Evolutionary conservation across 92 coral and sea anemone species (phyloP).

Genomic region (Galaxea fascicularis): DNA sequence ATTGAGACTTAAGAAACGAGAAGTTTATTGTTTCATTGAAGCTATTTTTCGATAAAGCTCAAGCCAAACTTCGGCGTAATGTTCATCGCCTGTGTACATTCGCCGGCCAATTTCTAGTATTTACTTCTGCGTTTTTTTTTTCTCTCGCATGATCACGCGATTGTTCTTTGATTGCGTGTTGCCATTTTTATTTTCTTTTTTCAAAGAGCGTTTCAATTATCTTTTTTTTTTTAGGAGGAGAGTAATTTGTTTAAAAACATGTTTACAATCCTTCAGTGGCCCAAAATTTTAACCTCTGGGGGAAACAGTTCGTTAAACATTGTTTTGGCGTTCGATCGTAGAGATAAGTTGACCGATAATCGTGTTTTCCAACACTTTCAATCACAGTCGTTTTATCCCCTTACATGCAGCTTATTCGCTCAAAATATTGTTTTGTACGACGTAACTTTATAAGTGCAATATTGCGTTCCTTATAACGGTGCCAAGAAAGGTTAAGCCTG

Average conservation of each 20-base stretch:
- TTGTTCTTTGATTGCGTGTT: conserved; percentile 22
- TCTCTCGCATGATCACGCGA: conserved; percentile 32
- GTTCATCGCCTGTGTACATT: conserved; percentile 11
- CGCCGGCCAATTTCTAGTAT: conserved; percentile 27
- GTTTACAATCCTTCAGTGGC: conserved; percentile 29
- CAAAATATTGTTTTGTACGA: conserved; percentile 13
- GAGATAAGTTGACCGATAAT: conserved; percentile 33
- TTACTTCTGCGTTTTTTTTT: conserved; percentile 19
- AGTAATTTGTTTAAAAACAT: conserved; percentile 37
- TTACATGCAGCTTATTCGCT: conserved; percentile 33
- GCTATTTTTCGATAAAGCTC: not conserved
- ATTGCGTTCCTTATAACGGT: conserved; percentile 6
- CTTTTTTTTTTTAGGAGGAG: not conserved
- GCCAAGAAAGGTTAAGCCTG: conserved; percentile 23
- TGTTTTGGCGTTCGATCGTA: not conserved
- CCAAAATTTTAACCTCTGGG: conserved; percentile 12
- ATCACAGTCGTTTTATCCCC: conserved; percentile 26
- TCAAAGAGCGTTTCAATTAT: conserved; percentile 24
- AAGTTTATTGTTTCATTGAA: not conserved
- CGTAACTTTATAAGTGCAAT: conserved; percentile 26
- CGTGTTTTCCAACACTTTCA: conserved; percentile 39
- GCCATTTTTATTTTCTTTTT: not conserved
- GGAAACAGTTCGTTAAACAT: not conserved
- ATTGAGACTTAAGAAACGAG: not conserved
- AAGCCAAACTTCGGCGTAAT: not conserved